Conservation (phyloP, 2,113 vertebrate genomes). For the Sprattus sprattus region DNA sequence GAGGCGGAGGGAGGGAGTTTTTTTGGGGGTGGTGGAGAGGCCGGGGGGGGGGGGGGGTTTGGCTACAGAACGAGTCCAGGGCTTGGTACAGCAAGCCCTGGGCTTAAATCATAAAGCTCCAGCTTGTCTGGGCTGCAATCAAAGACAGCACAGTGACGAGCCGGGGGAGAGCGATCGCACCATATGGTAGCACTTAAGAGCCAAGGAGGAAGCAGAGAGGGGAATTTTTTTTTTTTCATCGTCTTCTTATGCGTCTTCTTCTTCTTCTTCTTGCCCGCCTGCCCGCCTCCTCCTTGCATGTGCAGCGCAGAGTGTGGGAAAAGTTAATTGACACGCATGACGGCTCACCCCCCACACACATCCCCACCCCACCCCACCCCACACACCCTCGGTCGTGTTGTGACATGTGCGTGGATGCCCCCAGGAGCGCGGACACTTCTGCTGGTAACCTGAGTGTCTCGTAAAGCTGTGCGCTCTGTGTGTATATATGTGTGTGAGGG, state of each 20-base stretch:
- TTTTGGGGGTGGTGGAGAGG: conserved; percentile 29
- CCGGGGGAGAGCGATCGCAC: conserved; percentile 59
- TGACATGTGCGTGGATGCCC: conserved; percentile 76
- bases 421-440: conserved; percentile 66
- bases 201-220: conserved; percentile 83
- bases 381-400: conserved; percentile 73
- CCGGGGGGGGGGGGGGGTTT: conserved; percentile 63
- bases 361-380: not conserved
- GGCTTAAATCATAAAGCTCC: conserved; percentile 85
- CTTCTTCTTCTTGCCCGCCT: not conserved
- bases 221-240: conserved; percentile 49
- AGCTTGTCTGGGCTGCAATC: conserved; percentile 82
- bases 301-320: conserved; percentile 88
- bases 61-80: conserved; percentile 83
- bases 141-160: conserved; percentile 72
- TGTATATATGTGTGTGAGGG: too few relatives aligned
- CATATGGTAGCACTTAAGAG: conserved; percentile 95
- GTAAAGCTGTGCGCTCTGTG: conserved; percentile 63
- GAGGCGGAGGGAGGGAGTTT: conserved; percentile 24
- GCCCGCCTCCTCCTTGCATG: conserved; percentile 57
- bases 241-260: not conserved
- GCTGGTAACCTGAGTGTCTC: conserved; percentile 69
- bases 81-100: conserved; percentile 83
- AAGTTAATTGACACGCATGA: conserved; percentile 92
- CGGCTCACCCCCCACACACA: conserved; percentile 59